Base-by-base conservation (phyloP, 2,888 invertebrate genomes). In the Polymixis flavicincta region DNA sequence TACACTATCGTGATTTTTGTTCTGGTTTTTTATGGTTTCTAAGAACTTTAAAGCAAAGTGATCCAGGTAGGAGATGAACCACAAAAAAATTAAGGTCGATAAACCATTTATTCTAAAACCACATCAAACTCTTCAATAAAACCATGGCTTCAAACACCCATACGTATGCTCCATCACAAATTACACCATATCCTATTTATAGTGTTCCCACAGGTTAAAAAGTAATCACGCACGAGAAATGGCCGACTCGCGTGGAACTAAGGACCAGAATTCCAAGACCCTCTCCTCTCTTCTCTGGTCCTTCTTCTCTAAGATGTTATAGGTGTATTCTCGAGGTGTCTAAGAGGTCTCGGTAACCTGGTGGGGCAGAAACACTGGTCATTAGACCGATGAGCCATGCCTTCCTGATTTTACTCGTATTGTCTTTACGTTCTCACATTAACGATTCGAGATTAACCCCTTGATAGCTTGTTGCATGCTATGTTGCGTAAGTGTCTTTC, bases 351-450 rank as follows among this genome's bases (percentile, higher is more conserved):
- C 59, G 5, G 45, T 77, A 54, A 6, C 37, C 17, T 92, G 92
- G 93, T 85, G 55, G 54, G 67, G 76, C 82, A 82, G 85, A 79
- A 87, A 85, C 87, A 87, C 82, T 90, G 92, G 93, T 91, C 93
- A 93, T 95, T 95, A 95, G 92, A 90, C 91, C 93, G 92, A 94
- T 94, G 94, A 92, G 92, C 91, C 94, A 91, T 93, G 91, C 89
- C 94, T 95, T 95, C 95, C 94, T 92, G 91, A 91, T 92, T 92
- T 85, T 90, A 85, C 88, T 84, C 82, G 90, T 90, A 93, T 95
- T 95, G 94, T 95, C 92, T 91, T 78, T 83, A 69, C 85, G 88
- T 93, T 95, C 95, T 94, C 95, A 95, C 95, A 94, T 93, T 92
- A 92, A 89, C 78, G 78, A 84, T 83, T 76, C 74, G 74, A 90